Conservation (phyloP, 2,113 vertebrate genomes). For the Ictalurus punctatus region DNA sequence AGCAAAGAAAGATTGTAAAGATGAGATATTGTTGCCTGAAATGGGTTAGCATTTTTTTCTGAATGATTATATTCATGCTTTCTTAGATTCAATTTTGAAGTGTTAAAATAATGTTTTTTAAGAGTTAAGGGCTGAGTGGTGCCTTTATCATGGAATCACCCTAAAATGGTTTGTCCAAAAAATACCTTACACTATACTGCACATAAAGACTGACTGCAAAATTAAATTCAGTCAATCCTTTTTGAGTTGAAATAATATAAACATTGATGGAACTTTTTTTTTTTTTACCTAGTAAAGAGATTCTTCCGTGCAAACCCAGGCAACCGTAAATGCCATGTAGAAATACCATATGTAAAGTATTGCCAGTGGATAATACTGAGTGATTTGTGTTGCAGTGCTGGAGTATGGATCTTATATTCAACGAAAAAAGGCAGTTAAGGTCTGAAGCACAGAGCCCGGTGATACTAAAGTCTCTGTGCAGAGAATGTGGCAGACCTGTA, state of each 20-base stretch:
- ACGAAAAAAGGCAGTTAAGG: conserved; percentile 61
- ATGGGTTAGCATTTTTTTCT: not conserved
- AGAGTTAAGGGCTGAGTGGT: not conserved
- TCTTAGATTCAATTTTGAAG: not conserved
- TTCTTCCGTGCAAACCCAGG: not conserved
- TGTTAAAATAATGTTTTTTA: not conserved
- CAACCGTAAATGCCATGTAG: not conserved
- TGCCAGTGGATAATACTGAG: conserved; percentile 50
- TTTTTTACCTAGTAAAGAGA: not conserved
- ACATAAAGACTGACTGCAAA: not conserved
- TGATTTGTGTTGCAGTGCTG: conserved; percentile 63
- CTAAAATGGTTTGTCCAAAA: not conserved
- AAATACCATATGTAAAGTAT: conserved; percentile 51
- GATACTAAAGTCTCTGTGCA: conserved; percentile 58
- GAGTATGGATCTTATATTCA: conserved; percentile 60
- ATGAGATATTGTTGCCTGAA: not conserved
- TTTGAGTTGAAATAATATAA: not conserved
- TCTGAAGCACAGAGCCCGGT: conserved; percentile 63
- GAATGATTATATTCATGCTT: not conserved
- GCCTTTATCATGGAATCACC: not conserved
- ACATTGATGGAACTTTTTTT: not conserved
- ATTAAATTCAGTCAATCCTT: not conserved
- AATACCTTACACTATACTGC: not conserved
- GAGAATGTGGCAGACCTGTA: conserved; percentile 61
- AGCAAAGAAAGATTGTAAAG: not conserved